Evolutionary conservation across 92 coral and sea anemone genomes (phyloP), one percentile per base, ranked within the genome.

Genomic region (Palythoa grandis): DNA sequence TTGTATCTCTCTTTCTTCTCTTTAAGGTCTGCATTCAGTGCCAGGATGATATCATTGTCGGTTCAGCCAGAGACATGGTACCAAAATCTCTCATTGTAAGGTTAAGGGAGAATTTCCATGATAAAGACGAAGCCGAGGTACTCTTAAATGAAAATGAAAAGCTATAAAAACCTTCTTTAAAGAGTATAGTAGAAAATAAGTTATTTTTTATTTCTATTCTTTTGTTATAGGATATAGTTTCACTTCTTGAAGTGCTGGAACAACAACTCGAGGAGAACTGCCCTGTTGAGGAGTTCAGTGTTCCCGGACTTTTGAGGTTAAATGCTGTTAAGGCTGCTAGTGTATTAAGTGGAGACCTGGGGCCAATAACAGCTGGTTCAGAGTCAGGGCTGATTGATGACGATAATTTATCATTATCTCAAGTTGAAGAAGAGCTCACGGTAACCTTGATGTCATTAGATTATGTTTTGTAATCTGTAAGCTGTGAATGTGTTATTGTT

Each of bases 21-120:
- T 73, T 58, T 2, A 23, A 95, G 98, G 95, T 96, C 50, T 88
- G 93, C 40, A 82, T 94, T 1, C 88, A 90, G 23, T 90, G 94
- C 88, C 89, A 79, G 88, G 88, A 91, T 11, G 89, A 92, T 75
- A 87, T 96, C 23, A 94, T 92, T 72, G 92, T 95, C 16, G 92
- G 94, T 4, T 87, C 95, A 3, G 98, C 98, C 29, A 91, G 98
- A 65, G 98, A 96, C 76, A 74, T 89, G 72, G 98, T 96, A 39
- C 98, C 98, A 2, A 87, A 88, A 22, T 91, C 93, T 72, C 84
- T 96, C 87, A 87, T 96, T 50, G 77, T 91, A 60, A 87, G 88
- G 7, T 88, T 94, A 3, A 89, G 78, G 82, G 92, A 88, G 19
- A 56, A 87, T 71, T 88, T 96, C 58, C 82, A 72, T 6, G 91